Conservation (phyloP, 2,797 vertebrate genomes). For the Tenualosa thibaudeaui region DNA sequence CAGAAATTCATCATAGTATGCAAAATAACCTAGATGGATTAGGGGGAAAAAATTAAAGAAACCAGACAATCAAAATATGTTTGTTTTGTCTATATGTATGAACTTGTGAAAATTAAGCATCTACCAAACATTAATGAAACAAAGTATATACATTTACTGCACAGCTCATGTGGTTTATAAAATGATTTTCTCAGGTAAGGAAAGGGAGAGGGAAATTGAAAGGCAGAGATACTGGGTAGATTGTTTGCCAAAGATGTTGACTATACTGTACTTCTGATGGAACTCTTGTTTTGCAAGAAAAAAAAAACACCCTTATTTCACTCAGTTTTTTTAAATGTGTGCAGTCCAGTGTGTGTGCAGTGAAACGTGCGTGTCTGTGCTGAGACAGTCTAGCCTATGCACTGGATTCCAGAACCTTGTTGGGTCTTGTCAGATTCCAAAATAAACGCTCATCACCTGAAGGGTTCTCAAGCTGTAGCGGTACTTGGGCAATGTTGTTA, state of each 20-base stretch:
- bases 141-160: neutral
- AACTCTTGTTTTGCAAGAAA: neutral
- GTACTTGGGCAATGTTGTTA: constrained; percentile 24
- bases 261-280: neutral
- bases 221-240: constrained; percentile 7
- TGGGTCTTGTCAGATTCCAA: constrained; percentile 78
- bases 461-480: constrained; percentile 51
- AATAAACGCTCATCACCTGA: constrained; percentile 43
- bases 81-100: neutral
- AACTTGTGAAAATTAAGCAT: neutral
- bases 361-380: constrained; percentile 53
- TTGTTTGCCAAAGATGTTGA: too few species aligned
- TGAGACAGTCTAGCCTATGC: constrained; percentile 37
- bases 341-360: neutral
- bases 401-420: constrained; percentile 75
- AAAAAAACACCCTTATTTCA: neutral
- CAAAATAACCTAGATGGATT: too few species aligned
- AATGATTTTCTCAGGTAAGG: neutral
- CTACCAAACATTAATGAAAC: neutral
- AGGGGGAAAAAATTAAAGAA: neutral
- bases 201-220: constrained; percentile 32
- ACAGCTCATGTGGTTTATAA: too few species aligned
- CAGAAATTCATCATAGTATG: neutral
- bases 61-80: neutral
- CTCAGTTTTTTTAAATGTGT: neutral